Percentiles rank a stretch among this genome's conserved stretches.
These are phyloP conservation scores for Eudyptes chrysolophus DNA, from an alignment of 2,113 vertebrate species.

Conservation along the genomic window DNA sequence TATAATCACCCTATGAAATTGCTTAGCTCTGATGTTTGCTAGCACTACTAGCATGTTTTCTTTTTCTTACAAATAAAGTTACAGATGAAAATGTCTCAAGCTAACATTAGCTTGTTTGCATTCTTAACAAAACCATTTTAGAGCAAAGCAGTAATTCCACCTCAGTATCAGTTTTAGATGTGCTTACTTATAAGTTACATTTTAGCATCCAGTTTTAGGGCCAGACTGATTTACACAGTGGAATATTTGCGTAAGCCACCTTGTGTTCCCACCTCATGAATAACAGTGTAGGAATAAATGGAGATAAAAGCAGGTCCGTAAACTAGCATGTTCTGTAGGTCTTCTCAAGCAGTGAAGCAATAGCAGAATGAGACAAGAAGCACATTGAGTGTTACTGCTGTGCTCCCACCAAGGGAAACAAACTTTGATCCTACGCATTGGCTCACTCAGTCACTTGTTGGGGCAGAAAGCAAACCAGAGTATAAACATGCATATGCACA, in stretches of 20 bases:
- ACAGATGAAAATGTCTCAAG: not conserved
- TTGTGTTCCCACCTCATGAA: not conserved
- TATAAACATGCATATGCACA: not conserved
- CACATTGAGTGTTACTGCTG: not conserved
- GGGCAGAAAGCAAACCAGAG: not conserved
- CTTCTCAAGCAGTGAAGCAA: not conserved
- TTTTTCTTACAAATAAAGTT: conserved; percentile 23
- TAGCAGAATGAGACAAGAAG: not conserved
- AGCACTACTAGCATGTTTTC: conserved; percentile 8
- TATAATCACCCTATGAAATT: conserved; percentile 55
- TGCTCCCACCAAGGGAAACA: conserved; percentile 17
- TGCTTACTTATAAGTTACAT: not conserved
- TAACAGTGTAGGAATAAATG: not conserved
- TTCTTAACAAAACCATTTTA: not conserved
- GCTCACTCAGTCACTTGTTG: not conserved
- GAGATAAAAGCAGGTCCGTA: not conserved
- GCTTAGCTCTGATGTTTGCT: conserved; percentile 41
- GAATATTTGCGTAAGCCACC: not conserved
- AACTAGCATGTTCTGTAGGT: not conserved
- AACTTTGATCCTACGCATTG: not conserved
- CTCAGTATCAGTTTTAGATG: not conserved
- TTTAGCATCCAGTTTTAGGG: not conserved
- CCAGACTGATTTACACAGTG: not conserved
- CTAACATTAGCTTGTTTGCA: not conserved
- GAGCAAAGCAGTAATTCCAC: not conserved